Base-by-base conservation (phyloP, 1,140 invertebrate genomes). In the Glossosoma conforme region DNA sequence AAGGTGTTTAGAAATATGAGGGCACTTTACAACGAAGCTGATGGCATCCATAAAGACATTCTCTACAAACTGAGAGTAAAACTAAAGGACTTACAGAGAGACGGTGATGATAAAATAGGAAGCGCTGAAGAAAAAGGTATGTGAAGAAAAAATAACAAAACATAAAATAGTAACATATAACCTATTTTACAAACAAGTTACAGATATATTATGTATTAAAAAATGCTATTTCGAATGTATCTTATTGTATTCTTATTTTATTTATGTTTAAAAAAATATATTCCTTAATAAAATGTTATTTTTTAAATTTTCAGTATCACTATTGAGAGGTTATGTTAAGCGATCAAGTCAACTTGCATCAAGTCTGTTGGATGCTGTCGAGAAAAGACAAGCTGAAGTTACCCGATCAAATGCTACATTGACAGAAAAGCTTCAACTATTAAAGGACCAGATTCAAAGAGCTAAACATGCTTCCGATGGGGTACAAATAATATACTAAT, bases 381-480 rank as follows among this genome's bases (percentile, higher is more conserved):
- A 66, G 3, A 75, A 77, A 28, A 69, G 82, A 10, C 76, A 80
- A 49, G 62, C 69, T 10, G 75, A 79, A 54, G 81, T 84, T 53
- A 67, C 75, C 20, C 65, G 72, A 25, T 86, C 79, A 72, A 84
- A 82, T 55, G 68, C 73, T 20, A 77, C 77, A 0, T 70, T 86
- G 18, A 60, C 76, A 0, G 67, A 72, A 2, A 82, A 85, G 52
- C 54, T 93, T 13, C 75, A 79, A 35, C 77, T 81, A 36, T 70
- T 94, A 0, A 77, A 80, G 20, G 77, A 86, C 61, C 84, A 84
- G 65, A 89, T 93, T 42, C 73, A 78, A 2, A 80, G 87, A 62
- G 88, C 90, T 0, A 77, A 81, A 58, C 89, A 93, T 67, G 82
- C 83, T 9, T 89, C 90, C 1, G 82, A 89, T 38, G 84, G 82